Percentiles rank a stretch among this genome's conserved stretches.
These are phyloP conservation scores for Colistium nudipinnis DNA, from an alignment of 2,113 vertebrate species.

Conservation along the genomic window DNA sequence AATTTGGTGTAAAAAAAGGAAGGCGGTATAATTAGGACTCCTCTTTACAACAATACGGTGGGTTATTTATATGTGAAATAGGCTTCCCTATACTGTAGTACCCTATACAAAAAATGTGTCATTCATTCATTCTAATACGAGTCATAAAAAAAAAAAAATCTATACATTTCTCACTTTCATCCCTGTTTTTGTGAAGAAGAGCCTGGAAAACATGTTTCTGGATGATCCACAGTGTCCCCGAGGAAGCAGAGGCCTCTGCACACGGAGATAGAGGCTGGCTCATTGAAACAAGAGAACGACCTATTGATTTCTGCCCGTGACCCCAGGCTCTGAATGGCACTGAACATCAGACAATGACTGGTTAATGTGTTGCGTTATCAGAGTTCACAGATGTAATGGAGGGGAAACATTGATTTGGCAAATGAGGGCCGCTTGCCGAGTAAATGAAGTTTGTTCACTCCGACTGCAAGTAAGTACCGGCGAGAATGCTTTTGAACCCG, in stretches of 20 bases:
- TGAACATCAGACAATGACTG: slow-evolving; percentile 54
- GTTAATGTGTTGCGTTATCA: slow-evolving; percentile 53
- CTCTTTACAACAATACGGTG: background rate
- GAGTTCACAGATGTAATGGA: slow-evolving; percentile 45
- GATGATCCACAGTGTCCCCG: background rate
- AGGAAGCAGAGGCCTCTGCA: slow-evolving; percentile 46
- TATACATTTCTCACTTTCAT: background rate
- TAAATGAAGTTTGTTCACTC: no score
- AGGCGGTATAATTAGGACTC: background rate
- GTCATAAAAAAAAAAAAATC: slow-evolving; percentile 32
- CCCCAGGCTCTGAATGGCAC: slow-evolving; percentile 31
- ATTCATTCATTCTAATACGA: slow-evolving; percentile 14
- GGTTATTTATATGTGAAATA: background rate
- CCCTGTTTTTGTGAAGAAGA: background rate
- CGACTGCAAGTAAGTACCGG: no score
- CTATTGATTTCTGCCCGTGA: slow-evolving; percentile 66
- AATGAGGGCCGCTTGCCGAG: background rate
- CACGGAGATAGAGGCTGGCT: slow-evolving; percentile 39
- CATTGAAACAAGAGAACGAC: slow-evolving; percentile 30
- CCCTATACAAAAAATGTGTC: no score
- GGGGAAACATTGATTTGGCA: background rate
- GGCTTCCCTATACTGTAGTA: no score
- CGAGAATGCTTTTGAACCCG: no score
- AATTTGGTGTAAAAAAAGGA: background rate
- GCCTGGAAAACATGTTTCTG: slow-evolving; percentile 9